phyloP scores from a whole-genome alignment of 2,113 vertebrate species.

The Peucedramus taeniatus region DNA sequence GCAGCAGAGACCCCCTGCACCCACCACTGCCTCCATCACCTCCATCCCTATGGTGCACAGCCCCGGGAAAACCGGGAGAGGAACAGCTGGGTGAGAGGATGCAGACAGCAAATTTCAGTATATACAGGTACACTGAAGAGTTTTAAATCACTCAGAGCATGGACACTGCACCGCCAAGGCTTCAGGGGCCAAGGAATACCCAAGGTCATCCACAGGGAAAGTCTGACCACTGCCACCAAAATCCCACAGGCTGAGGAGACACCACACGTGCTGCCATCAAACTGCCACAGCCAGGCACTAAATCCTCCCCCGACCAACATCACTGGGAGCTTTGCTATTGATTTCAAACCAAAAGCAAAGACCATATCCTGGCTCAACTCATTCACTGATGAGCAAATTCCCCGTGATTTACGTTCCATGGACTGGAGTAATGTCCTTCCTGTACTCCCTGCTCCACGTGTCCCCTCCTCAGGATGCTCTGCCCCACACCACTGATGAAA shows the following conservation, averaged over 20 bases:
- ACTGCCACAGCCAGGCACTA: background rate
- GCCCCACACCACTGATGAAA: fast-evolving
- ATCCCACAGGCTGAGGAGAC: background rate
- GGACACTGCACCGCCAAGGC: fast-evolving
- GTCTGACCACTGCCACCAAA: background rate
- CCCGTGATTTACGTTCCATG: fast-evolving
- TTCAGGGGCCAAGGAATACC: background rate
- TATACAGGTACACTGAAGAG: background rate
- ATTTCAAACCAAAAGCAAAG: background rate
- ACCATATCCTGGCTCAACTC: background rate
- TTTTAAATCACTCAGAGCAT: background rate
- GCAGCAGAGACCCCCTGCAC: background rate
- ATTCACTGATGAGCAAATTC: fast-evolving
- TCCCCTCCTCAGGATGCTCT: background rate
- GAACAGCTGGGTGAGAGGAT: background rate
- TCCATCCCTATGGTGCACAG: fast-evolving
- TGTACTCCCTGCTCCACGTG: background rate
- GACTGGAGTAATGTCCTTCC: background rate
- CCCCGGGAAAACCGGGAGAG: background rate
- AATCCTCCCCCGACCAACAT: background rate
- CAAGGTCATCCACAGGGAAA: background rate
- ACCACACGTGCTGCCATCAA: fast-evolving
- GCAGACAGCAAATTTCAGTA: background rate
- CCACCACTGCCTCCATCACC: background rate
- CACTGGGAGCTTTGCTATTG: background rate